A percentile compares a stretch with the other conserved stretches of the same genome.
phyloP scores from a whole-genome alignment of 2,797 vertebrate species.

The Darevskia nairensis region DNA sequence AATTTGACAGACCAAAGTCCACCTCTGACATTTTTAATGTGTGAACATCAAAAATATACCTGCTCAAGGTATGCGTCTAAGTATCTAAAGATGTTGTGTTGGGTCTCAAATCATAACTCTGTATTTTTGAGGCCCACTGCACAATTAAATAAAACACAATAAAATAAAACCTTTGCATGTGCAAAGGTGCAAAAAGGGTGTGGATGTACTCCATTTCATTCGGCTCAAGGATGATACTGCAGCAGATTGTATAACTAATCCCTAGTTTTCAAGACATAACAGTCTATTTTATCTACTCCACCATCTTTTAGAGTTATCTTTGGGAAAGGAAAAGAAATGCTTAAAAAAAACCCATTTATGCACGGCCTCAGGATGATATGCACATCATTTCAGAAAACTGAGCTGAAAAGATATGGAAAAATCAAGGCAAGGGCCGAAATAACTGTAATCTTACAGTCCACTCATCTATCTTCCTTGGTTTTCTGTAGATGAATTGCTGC shows the following conservation, averaged over 20 bases:
- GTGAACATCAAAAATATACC: neutral
- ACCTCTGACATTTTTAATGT: neutral
- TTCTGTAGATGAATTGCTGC: neutral
- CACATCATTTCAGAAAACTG: neutral
- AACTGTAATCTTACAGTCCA: neutral
- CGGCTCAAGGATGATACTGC: neutral
- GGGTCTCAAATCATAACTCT: neutral
- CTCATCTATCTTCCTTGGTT: constrained; percentile 10
- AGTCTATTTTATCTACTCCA: neutral
- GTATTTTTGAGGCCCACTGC: neutral
- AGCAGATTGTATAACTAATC: neutral
- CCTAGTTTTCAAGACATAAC: neutral
- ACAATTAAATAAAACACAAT: neutral
- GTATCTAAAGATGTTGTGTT: neutral
- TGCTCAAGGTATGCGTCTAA: neutral
- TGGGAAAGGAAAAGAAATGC: neutral
- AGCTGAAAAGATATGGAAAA: neutral
- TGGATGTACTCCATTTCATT: neutral
- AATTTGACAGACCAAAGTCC: too few relatives aligned
- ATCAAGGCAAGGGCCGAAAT: neutral
- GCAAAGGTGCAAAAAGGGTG: neutral
- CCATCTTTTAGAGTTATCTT: neutral
- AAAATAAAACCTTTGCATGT: too few relatives aligned
- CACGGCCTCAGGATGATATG: neutral
- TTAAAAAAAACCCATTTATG: neutral